Conservation (phyloP, 2,797 vertebrate genomes). For the Steatocranus sp. region DNA sequence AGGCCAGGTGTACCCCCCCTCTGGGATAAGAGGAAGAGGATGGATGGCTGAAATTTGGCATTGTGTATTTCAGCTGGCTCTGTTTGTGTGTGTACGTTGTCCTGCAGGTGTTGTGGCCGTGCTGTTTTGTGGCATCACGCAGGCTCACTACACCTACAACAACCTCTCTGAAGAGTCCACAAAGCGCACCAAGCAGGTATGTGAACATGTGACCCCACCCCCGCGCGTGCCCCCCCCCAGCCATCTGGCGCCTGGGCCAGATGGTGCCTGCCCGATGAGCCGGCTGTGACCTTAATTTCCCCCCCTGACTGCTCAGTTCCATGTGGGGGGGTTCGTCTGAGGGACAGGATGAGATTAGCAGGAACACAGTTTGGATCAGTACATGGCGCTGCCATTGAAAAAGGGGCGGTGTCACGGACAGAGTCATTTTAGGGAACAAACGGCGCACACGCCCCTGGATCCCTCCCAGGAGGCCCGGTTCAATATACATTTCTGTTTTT, state of each 20-base stretch:
- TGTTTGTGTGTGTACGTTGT: background rate
- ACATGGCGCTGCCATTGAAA: background rate
- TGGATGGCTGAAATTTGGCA: background rate
- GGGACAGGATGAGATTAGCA: constrained; percentile 38
- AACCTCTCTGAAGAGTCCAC: constrained; percentile 94
- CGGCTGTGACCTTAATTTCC: constrained; percentile 61
- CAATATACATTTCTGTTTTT: background rate
- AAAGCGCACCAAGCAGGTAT: constrained; percentile 93
- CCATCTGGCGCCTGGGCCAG: constrained; percentile 20
- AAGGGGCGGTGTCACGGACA: background rate
- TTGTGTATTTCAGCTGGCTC: background rate
- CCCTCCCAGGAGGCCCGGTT: background rate
- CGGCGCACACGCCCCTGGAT: rapidly evolving
- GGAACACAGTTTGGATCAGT: background rate
- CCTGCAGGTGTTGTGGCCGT: constrained; percentile 92
- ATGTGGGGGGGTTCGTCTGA: constrained; percentile 12
- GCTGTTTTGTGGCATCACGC: constrained; percentile 96
- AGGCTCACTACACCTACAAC: constrained; percentile 97
- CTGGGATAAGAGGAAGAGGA: background rate
- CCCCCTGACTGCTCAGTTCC: constrained; percentile 1
- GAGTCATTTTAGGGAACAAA: background rate
- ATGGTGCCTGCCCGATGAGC: constrained; percentile 49
- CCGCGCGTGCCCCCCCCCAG: background rate
- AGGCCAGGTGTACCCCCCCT: background rate
- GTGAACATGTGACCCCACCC: background rate